Evolutionary conservation across 2,797 vertebrate genomes (phyloP).

Genomic region (Peromyscus aztecus): DNA sequence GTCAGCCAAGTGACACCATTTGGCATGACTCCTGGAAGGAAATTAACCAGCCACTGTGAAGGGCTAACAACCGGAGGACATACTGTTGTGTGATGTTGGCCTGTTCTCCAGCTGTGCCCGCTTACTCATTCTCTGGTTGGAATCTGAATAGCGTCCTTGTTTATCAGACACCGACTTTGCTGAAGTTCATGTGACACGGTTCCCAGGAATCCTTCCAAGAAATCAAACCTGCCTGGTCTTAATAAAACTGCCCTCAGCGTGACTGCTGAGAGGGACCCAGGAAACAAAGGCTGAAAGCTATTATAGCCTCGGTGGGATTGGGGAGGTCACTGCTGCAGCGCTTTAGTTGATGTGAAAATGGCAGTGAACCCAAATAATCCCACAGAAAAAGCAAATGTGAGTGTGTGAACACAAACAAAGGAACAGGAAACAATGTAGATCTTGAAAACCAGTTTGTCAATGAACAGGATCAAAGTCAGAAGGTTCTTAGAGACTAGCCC

Average conservation of each 20-base stretch:
- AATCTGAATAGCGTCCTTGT: constrained; percentile 60
- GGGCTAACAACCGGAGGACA: background rate
- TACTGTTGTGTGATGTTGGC: background rate
- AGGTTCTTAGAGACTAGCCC: constrained; percentile 6
- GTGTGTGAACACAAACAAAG: constrained; percentile 74
- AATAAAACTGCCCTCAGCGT: constrained; percentile 70
- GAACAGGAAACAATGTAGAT: constrained; percentile 62
- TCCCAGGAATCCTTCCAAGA: constrained; percentile 79
- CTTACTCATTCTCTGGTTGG: constrained; percentile 5
- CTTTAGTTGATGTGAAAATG: constrained; percentile 68
- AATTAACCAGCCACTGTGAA: background rate
- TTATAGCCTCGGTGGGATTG: background rate
- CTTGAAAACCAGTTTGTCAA: constrained; percentile 76
- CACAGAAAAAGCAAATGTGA: constrained; percentile 68
- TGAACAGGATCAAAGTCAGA: constrained; percentile 72
- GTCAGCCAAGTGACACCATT: background rate
- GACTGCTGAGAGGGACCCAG: constrained; percentile 60
- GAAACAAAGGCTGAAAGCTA: constrained; percentile 66
- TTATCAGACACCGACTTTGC: constrained; percentile 67
- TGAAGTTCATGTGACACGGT: constrained; percentile 72
- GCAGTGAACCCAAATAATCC: constrained; percentile 70
- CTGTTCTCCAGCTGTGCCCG: constrained; percentile 54
- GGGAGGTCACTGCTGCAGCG: constrained; percentile 47
- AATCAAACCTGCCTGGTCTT: constrained; percentile 71
- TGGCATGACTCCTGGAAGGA: background rate